phyloP scores from a whole-genome alignment of 2,888 invertebrate genomes.

The Brachyopa scutellaris region DNA sequence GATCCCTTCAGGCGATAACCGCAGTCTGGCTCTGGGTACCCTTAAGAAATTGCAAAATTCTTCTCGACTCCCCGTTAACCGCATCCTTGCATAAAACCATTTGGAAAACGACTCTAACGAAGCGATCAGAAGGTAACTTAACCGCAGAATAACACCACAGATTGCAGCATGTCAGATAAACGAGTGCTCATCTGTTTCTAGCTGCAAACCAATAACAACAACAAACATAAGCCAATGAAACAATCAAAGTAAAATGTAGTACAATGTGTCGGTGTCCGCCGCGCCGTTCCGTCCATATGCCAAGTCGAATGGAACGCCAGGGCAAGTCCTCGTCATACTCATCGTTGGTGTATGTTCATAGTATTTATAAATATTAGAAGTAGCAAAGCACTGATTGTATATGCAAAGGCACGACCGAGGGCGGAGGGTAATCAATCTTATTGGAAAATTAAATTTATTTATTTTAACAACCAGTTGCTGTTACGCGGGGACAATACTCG shows the following conservation, averaged over 20 bases:
- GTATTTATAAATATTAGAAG: slow-evolving; percentile 1
- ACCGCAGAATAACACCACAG: slow-evolving; percentile 33
- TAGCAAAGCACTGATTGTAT: slow-evolving; percentile 38
- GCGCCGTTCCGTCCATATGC: slow-evolving; percentile 61
- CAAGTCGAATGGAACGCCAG: slow-evolving; percentile 28
- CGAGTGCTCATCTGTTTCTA: neutral
- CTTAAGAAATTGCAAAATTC: slow-evolving; percentile 2
- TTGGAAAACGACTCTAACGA: slow-evolving; percentile 1
- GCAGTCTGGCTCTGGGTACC: neutral
- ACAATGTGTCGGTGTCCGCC: no score
- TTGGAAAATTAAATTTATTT: slow-evolving; percentile 36
- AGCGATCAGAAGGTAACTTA: slow-evolving; percentile 43
- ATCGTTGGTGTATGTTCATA: slow-evolving; percentile 12
- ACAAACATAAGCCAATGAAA: slow-evolving; percentile 6
- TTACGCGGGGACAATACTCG: slow-evolving; percentile 2
- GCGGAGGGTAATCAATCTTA: slow-evolving; percentile 47
- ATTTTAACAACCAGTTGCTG: slow-evolving; percentile 33
- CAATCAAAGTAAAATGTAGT: slow-evolving; percentile 27
- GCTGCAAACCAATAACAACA: neutral
- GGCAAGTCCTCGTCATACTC: slow-evolving; percentile 11
- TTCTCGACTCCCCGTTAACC: slow-evolving; percentile 16
- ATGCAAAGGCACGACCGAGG: slow-evolving; percentile 35
- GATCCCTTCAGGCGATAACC: neutral
- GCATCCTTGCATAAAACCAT: slow-evolving; percentile 53
- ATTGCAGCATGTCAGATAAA: slow-evolving; percentile 45